Percentiles rank a stretch among this genome's conserved stretches.
Evolutionary conservation across 2,113 vertebrate species (phyloP).

Genomic region (Origma solitaria): DNA sequence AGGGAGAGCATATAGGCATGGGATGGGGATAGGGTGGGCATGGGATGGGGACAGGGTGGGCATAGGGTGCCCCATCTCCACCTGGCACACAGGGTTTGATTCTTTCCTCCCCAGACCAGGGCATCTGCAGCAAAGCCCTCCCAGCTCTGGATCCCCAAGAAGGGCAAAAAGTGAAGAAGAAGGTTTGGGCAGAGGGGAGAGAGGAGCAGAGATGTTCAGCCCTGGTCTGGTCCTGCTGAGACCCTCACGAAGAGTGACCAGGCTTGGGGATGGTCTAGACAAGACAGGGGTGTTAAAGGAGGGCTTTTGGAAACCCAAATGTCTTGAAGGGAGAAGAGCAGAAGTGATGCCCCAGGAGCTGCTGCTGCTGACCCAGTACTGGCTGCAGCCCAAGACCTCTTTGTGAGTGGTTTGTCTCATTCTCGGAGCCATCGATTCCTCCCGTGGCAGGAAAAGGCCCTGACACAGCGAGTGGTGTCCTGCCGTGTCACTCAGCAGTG

Average conservation of each 20-base stretch:
- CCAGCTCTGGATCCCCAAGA: fast-evolving
- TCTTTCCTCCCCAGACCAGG: fast-evolving
- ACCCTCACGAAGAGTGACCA: not conserved
- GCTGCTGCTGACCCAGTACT: not conserved
- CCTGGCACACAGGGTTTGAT: not conserved
- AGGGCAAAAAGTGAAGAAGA: not conserved
- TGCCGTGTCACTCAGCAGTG: not conserved
- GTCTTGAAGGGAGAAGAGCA: not conserved
- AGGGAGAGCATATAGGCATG: not conserved
- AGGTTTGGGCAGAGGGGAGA: not conserved
- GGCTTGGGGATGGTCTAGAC: not conserved
- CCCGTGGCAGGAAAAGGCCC: not conserved
- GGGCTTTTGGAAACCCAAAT: not conserved
- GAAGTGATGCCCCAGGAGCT: not conserved
- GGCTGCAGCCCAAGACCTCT: not conserved
- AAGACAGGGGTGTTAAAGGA: fast-evolving
- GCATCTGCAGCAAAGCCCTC: not conserved
- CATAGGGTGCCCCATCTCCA: not conserved
- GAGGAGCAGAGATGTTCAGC: not conserved
- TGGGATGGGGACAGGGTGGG: not conserved
- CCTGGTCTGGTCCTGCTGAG: not conserved
- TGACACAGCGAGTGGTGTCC: fast-evolving
- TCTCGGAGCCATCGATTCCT: not conserved
- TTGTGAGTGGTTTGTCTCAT: not conserved
- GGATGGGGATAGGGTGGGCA: too few relatives aligned